Percentiles rank a stretch among this genome's conserved stretches.
These are phyloP conservation scores for Ormyrus pomaceus DNA, from an alignment of 2,888 invertebrate species.

Conservation along the genomic window DNA sequence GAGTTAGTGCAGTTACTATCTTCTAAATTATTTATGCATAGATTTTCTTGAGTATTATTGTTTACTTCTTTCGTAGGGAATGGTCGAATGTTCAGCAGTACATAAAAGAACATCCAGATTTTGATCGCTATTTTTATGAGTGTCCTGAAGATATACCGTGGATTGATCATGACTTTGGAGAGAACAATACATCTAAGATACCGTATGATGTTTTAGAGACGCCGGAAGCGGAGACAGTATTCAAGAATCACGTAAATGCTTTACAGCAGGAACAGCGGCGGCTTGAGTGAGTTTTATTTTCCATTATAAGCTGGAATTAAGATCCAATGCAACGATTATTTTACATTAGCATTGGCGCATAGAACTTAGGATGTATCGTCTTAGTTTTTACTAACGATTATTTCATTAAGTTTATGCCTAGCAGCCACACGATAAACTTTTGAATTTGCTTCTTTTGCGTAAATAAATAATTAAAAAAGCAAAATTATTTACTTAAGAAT, in stretches of 20 bases:
- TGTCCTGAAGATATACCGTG: conserved; percentile 86
- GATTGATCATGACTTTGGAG: conserved; percentile 84
- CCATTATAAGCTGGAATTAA: conserved; percentile 34
- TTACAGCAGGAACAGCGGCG: conserved; percentile 94
- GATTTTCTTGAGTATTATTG: neutral
- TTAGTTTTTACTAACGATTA: conserved; percentile 55
- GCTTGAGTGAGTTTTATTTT: conserved; percentile 85
- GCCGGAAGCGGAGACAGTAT: conserved; percentile 93
- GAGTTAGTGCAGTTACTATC: conserved; percentile 65
- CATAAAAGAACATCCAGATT: conserved; percentile 93
- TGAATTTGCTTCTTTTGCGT: neutral
- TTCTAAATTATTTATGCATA: neutral
- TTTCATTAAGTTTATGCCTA: conserved; percentile 47
- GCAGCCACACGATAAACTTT: conserved; percentile 30
- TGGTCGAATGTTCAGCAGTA: conserved; percentile 93
- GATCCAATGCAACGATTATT: conserved; percentile 40
- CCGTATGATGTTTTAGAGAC: conserved; percentile 95
- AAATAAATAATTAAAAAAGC: neutral
- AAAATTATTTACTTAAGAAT: too few species aligned
- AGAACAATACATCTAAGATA: conserved; percentile 86
- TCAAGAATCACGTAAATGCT: conserved; percentile 92
- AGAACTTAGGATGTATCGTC: conserved; percentile 46
- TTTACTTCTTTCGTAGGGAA: conserved; percentile 78
- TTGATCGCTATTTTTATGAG: conserved; percentile 93
- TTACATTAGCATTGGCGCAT: conserved; percentile 36